Conservation (phyloP, 2,797 vertebrate genomes). For the Sebastes jordani region DNA sequence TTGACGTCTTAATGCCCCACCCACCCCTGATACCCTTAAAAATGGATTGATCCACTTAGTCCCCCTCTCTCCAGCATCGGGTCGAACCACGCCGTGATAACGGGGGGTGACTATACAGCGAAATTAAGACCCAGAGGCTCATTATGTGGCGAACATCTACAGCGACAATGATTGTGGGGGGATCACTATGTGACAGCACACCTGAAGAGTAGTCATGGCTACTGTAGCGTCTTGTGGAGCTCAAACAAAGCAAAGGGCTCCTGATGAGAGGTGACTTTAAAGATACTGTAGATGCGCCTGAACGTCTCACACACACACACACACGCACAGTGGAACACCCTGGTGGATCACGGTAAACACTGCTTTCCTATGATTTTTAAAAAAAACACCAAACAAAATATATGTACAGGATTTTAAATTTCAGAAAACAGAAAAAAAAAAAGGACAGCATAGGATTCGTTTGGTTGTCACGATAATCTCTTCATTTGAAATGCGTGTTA, state of each 20-base stretch:
- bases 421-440: conserved; percentile 27
- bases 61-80: conserved; percentile 69
- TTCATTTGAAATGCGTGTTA: conserved; percentile 48
- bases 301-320: conserved; percentile 48
- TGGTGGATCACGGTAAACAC: conserved; percentile 72
- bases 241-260: conserved; percentile 92
- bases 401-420: conserved; percentile 64
- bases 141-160: conserved; percentile 58
- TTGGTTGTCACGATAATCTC: conserved; percentile 74
- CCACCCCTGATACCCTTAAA: conserved; percentile 41
- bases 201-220: conserved; percentile 77
- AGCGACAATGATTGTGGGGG: conserved; percentile 59
- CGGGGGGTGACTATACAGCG: conserved; percentile 69
- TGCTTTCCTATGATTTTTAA: conserved; percentile 56
- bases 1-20: conserved; percentile 70
- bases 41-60: conserved; percentile 41
- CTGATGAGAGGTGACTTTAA: conserved; percentile 80
- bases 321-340: conserved; percentile 74
- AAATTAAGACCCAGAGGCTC: conserved; percentile 68
- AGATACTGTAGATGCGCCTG: conserved; percentile 68
- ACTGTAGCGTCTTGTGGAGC: conserved; percentile 87
- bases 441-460: conserved; percentile 74
- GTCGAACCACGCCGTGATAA: conserved; percentile 58
- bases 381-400: conserved; percentile 38
- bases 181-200: conserved; percentile 67